Evolutionary conservation across 2,113 vertebrate genomes (phyloP).

Genomic region (Varanus salvator): DNA sequence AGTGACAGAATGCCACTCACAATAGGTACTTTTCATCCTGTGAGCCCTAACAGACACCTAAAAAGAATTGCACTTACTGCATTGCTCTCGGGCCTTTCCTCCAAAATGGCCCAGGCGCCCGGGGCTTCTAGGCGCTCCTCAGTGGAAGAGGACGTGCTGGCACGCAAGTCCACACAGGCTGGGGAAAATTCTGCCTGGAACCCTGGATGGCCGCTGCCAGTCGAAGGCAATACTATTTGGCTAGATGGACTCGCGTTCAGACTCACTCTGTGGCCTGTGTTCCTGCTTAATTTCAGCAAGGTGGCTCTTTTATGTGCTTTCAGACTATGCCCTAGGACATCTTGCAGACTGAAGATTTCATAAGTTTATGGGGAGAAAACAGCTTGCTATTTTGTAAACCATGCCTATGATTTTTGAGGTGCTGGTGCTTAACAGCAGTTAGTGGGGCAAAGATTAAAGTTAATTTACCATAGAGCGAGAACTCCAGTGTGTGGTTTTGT

Average conservation of each 20-base stretch:
- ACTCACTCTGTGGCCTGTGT: no score
- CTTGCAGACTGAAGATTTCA: neutral
- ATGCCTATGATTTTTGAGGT: neutral
- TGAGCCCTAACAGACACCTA: neutral
- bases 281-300: no score
- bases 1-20: neutral
- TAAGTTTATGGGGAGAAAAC: neutral
- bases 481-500: conserved; percentile 24
- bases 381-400: neutral
- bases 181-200: no score
- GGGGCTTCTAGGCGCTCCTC: neutral
- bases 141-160: no score
- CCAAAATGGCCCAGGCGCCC: neutral
- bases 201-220: no score
- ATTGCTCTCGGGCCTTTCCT: neutral
- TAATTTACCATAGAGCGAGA: conserved; percentile 42
- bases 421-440: neutral
- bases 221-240: no score
- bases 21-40: neutral
- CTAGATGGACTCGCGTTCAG: no score
- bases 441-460: conserved; percentile 6
- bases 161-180: no score
- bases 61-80: neutral
- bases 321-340: neutral
- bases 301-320: neutral